These are phyloP conservation scores for Fringilla coelebs DNA, from an alignment of 2,797 vertebrate species.

Conservation along the genomic window DNA sequence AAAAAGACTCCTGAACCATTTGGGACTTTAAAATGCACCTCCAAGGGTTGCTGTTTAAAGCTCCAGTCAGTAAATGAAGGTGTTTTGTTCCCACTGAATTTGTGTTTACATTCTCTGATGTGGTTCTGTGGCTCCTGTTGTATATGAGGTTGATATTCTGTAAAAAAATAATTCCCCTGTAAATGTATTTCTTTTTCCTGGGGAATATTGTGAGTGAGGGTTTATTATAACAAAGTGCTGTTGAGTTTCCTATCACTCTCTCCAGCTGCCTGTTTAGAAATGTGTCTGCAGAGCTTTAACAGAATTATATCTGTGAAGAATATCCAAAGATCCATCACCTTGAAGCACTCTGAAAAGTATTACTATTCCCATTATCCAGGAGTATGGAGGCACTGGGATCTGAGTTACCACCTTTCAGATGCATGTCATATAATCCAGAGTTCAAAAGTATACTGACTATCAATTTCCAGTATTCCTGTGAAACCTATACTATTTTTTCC, in stretches of 20 bases:
- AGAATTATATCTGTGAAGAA: not conserved
- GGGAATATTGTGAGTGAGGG: not conserved
- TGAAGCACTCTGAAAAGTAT: not conserved
- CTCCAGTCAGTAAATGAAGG: not conserved
- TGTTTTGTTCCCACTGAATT: not conserved
- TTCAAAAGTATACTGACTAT: not conserved
- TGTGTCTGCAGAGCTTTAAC: not conserved
- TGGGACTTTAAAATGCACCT: not conserved
- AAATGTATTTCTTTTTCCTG: not conserved
- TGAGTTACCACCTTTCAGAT: not conserved
- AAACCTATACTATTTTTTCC: not conserved
- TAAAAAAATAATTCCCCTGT: not conserved
- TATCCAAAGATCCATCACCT: not conserved
- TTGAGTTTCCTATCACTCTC: not conserved
- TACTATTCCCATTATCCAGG: not conserved
- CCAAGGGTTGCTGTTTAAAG: not conserved
- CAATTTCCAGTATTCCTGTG: not conserved
- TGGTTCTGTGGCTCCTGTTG: not conserved
- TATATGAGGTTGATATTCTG: not conserved
- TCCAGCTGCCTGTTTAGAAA: conserved; percentile 20
- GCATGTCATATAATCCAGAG: not conserved
- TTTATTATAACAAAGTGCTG: not conserved
- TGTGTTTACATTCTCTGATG: not conserved
- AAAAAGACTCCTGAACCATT: not conserved
- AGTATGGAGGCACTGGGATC: not conserved